Percentiles rank a stretch among this genome's conserved stretches.
Evolutionary conservation across 2,797 vertebrate genomes (phyloP).

Genomic region (Zenarchopterus dispar): DNA sequence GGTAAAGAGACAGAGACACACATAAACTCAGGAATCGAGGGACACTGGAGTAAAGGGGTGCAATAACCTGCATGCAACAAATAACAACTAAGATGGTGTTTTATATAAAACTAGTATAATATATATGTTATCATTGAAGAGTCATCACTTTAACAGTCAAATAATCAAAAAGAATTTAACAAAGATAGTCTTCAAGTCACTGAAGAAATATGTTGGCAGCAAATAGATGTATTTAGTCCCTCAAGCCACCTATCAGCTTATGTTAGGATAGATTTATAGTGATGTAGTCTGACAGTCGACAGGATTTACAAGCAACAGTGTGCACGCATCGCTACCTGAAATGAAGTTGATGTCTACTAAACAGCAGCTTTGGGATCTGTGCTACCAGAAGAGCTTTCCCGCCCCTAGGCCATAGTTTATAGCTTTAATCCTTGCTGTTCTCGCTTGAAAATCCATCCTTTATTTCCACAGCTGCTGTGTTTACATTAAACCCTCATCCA

Average conservation of each 20-base stretch:
- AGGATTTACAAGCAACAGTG: constrained; percentile 12
- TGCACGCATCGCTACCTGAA: neutral
- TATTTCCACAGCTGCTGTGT: constrained; percentile 1
- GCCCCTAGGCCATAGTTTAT: constrained; percentile 9
- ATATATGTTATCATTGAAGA: neutral
- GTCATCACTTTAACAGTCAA: constrained; percentile 23
- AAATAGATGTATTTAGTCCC: constrained; percentile 15
- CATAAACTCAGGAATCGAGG: constrained; percentile 24
- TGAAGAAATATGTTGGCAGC: constrained; percentile 15
- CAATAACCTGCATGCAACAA: constrained; percentile 12
- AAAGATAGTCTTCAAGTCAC: constrained; percentile 12
- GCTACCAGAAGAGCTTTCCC: constrained; percentile 11
- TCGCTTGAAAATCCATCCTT: constrained; percentile 4
- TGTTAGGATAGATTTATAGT: constrained; percentile 9
- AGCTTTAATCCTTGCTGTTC: neutral
- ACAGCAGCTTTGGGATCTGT: neutral
- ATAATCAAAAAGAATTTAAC: constrained; percentile 3
- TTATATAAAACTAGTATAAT: too few relatives aligned
- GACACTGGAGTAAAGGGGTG: neutral
- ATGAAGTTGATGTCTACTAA: constrained; percentile 1
- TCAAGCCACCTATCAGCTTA: constrained; percentile 11
- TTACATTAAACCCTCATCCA: constrained; percentile 18
- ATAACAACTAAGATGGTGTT: neutral
- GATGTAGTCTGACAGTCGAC: constrained; percentile 1
- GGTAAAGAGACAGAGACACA: constrained; percentile 25